Evolutionary conservation across 2,888 invertebrate genomes (phyloP), one percentile per base, ranked within the genome.

Genomic region (Archips xylosteana): DNA sequence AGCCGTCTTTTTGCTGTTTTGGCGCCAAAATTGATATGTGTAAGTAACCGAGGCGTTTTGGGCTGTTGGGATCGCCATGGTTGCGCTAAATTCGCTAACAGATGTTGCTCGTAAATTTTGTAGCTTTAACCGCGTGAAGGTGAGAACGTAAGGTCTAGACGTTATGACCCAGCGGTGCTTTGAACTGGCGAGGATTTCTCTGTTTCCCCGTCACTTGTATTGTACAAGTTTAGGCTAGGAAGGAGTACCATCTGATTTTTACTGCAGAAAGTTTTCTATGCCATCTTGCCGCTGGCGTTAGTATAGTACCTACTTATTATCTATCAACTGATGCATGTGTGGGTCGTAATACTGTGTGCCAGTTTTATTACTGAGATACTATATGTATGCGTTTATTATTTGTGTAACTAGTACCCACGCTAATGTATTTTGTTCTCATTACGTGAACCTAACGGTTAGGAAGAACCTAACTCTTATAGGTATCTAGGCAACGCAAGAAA

Each of bases 11-110:
- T 89, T 87, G 89, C 87, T 85, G 88, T 94, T 94, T 93, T 92
- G 93, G 93, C 94, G 93, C 92, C 93, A 93, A 94, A 94, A 90
- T 89, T 90, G 88, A 89, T 90, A 91, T 87, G 82, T 87, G 87
- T 85, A 85, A 82, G 83, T 77, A 79, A 77, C 67, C 76, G 77
- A 71, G 75, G 79, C 78, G 80, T 82, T 85, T 82, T 78, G 81
- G 79, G 82, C 69, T 77, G 75, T 75, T 76, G 71, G 39, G 59
- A 36, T 61, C 15, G 45, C 34, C 57, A 54, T 64, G 64, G 51
- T 36, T 65, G 32, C 60, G 60, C n/a, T 60, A 32, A 39, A 60
- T 60, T n/a, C 15, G 73, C 63, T 69, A 73, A 69, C 68, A 73
- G 63, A 73, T 69, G 73, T 15, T 57, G 64, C 59, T 69, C 47